Conservation (phyloP, 2,797 vertebrate species). For the Siniperca undulata region DNA sequence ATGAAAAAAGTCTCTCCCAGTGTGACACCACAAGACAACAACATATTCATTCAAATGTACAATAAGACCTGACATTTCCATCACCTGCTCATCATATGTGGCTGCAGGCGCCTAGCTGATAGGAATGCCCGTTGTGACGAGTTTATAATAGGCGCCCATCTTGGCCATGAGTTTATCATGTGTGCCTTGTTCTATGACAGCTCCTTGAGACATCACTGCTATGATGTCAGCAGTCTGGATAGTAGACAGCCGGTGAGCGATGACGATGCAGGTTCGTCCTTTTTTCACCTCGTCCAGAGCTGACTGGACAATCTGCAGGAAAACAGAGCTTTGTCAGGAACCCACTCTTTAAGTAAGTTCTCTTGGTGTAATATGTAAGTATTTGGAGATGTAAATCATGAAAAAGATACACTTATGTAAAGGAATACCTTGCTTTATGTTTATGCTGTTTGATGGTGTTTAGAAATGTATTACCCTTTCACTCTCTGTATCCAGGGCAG, state of each 20-base stretch:
- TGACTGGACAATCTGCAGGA: conserved; percentile 84
- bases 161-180: conserved; percentile 86
- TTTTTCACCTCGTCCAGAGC: conserved; percentile 87
- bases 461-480: conserved; percentile 89
- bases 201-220: conserved; percentile 87
- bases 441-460: neutral
- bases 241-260: conserved; percentile 89
- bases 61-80: neutral
- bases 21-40: neutral
- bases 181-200: conserved; percentile 85
- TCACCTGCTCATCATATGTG: neutral
- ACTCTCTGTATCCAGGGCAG: conserved; percentile 97
- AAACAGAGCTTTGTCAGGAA: conserved; percentile 12
- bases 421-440: neutral
- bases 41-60: neutral
- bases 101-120: conserved; percentile 77
- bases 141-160: conserved; percentile 86
- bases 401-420: neutral
- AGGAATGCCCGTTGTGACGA: conserved; percentile 88
- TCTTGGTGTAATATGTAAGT: neutral
- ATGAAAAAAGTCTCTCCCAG: neutral
- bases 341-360: neutral
- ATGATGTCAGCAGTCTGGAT: conserved; percentile 88
- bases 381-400: neutral
- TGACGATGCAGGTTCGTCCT: conserved; percentile 89